phyloP scores from a whole-genome alignment of 2,888 invertebrate genomes.

The Platynereis dumerilii region DNA sequence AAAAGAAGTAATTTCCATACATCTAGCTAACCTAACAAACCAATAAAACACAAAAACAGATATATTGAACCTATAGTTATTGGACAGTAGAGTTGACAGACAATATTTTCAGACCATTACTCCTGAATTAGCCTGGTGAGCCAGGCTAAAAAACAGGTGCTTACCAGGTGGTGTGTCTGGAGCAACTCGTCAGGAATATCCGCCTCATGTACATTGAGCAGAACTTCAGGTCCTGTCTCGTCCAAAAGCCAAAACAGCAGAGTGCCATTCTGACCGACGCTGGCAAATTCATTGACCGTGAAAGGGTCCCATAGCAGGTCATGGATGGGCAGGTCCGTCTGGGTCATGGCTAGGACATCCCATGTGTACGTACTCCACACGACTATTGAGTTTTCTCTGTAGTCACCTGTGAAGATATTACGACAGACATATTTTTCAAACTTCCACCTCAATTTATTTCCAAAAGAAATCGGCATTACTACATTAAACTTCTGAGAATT shows the following conservation, averaged over 20 bases:
- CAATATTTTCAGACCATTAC: no score
- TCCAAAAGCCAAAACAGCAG: constrained; percentile 60
- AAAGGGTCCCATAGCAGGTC: constrained; percentile 58
- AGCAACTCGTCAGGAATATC: constrained; percentile 55
- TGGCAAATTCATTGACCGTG: constrained; percentile 59
- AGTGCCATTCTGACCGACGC: constrained; percentile 53
- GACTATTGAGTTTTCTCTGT: constrained; percentile 52
- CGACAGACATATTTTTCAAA: no score
- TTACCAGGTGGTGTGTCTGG: constrained; percentile 41
- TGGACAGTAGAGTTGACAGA: no score
- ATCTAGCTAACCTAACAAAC: no score
- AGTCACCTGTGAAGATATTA: constrained; percentile 60
- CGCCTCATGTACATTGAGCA: constrained; percentile 54
- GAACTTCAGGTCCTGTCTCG: constrained; percentile 33
- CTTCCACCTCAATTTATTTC: no score
- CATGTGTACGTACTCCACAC: constrained; percentile 56
- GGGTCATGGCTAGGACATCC: constrained; percentile 48
- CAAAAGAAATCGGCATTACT: no score
- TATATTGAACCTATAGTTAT: no score
- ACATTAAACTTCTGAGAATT: no score
- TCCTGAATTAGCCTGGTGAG: no score
- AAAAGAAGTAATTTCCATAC: no score
- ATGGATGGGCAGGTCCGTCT: constrained; percentile 51
- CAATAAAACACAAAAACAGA: no score
- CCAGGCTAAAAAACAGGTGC: neutral